Evolutionary conservation across 2,888 invertebrate genomes (phyloP).

Genomic region (Rhyacophila evoluta): DNA sequence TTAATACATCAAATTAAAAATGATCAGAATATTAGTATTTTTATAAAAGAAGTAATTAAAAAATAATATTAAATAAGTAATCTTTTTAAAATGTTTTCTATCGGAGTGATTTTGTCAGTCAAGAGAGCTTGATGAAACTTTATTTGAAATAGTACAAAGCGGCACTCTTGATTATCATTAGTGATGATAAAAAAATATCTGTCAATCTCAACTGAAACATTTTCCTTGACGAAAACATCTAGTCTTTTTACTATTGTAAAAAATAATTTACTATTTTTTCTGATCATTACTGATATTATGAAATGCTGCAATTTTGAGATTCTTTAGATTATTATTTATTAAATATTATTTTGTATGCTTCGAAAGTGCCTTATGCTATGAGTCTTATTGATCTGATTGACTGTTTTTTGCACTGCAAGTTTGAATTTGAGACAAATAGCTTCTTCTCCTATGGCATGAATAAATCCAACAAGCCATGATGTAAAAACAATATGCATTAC

Average conservation of each 20-base stretch:
- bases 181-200: not conserved
- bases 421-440: not conserved
- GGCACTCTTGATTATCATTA: too few relatives aligned
- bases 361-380: constrained; percentile 45
- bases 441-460: not conserved
- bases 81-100: not conserved
- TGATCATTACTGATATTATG: not conserved
- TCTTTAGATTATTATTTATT: not conserved
- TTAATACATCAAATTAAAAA: not conserved
- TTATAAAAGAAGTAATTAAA: not conserved
- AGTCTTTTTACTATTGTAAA: not conserved
- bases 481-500: too few relatives aligned
- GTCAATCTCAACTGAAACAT: not conserved
- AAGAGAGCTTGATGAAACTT: too few relatives aligned
- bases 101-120: not conserved
- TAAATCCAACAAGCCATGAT: too few relatives aligned
- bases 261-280: not conserved
- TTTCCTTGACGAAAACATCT: not conserved
- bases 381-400: not conserved
- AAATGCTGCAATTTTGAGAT: constrained; percentile 4
- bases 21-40: not conserved
- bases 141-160: too few relatives aligned
- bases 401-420: not conserved
- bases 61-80: not conserved
- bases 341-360: constrained; percentile 34